A percentile compares a stretch with the other conserved stretches of the same genome.
Conservation (phyloP, 2,113 vertebrate species). For the Chlamydotis undulata region DNA sequence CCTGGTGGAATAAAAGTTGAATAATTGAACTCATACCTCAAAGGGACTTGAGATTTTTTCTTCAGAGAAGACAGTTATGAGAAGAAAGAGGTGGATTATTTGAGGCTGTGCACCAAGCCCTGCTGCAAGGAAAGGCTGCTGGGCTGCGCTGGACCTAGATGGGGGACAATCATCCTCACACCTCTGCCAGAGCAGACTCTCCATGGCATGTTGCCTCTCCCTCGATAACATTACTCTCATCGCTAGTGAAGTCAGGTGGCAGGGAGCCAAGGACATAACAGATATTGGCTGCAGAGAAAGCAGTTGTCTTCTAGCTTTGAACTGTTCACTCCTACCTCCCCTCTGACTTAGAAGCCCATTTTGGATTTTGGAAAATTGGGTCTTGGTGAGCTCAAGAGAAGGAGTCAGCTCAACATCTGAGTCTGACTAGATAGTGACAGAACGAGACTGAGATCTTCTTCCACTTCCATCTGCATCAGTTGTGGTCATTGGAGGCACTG, state of each 20-base stretch:
- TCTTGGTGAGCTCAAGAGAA: neutral
- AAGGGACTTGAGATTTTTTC: neutral
- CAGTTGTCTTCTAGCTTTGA: neutral
- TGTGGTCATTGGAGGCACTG: neutral
- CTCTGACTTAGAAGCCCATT: neutral
- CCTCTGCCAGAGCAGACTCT: neutral
- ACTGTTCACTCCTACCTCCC: neutral
- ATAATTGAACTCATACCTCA: neutral
- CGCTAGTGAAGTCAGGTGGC: neutral
- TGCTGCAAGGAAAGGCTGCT: neutral
- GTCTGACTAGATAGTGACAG: neutral
- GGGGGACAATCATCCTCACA: neutral
- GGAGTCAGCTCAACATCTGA: neutral
- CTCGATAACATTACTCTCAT: neutral
- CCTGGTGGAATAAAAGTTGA: neutral
- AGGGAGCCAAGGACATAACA: neutral
- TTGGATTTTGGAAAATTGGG: neutral
- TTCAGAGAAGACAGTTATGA: neutral
- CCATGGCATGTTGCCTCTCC: neutral
- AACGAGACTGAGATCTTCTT: neutral
- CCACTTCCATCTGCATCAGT: neutral
- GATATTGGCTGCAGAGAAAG: neutral
- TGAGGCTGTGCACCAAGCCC: neutral
- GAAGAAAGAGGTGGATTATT: neutral
- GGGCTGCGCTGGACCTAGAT: fast-evolving